These are phyloP conservation scores for Puma concolor DNA, from an alignment of 2,113 vertebrate genomes.

Conservation along the genomic window DNA sequence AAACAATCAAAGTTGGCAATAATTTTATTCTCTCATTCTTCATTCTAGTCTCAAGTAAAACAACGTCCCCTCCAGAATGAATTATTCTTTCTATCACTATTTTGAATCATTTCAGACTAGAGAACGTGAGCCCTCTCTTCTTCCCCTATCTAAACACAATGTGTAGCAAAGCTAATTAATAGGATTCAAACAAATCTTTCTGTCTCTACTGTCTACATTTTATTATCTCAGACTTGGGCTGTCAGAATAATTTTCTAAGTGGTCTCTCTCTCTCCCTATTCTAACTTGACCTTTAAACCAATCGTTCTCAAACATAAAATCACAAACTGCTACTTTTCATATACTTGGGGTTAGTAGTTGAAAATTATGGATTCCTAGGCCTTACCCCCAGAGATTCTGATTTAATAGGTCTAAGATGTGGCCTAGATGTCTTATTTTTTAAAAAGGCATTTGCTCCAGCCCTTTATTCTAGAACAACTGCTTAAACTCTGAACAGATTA, in stretches of 20 bases:
- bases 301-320: not conserved
- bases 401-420: not conserved
- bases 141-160: conserved; percentile 1
- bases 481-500: conserved; percentile 21
- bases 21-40: conserved; percentile 12
- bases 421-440: not conserved
- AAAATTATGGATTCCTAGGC: not conserved
- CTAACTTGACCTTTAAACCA: conserved; percentile 26
- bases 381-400: not conserved
- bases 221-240: not conserved
- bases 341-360: not conserved
- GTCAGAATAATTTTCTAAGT: conserved; percentile 28
- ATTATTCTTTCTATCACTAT: not conserved
- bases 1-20: not conserved
- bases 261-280: not conserved
- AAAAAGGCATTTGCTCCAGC: not conserved
- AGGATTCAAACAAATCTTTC: conserved; percentile 26
- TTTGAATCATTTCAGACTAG: conserved; percentile 8
- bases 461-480: not conserved
- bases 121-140: not conserved
- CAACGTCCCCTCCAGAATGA: not conserved
- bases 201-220: not conserved
- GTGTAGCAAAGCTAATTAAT: not conserved
- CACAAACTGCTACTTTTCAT: conserved; percentile 45
- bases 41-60: conserved; percentile 1